These are phyloP conservation scores for Brachypodius melanocephalos DNA, from an alignment of 2,113 vertebrate species.

Conservation along the genomic window DNA sequence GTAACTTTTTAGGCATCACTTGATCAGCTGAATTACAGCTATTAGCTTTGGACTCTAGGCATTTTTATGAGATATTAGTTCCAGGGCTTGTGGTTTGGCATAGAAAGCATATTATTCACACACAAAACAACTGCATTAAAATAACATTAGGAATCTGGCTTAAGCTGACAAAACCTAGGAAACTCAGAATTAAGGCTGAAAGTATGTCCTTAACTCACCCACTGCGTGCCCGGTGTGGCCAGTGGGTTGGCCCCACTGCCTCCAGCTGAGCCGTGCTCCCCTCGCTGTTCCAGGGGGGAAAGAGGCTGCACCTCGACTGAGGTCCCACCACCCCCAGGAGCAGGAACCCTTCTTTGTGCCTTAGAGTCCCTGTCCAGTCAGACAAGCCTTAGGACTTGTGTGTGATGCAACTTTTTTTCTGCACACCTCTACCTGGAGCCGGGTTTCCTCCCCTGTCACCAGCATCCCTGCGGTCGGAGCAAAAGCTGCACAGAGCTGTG, in stretches of 20 bases:
- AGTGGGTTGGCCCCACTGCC: not conserved
- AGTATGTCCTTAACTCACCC: conserved; percentile 75
- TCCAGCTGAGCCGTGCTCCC: not conserved
- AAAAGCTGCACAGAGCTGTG: not conserved
- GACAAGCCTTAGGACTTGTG: fast-evolving
- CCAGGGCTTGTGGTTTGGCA: conserved; percentile 80
- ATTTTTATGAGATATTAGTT: conserved; percentile 79
- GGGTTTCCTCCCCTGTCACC: not conserved
- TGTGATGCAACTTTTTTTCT: not conserved
- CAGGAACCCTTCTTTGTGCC: not conserved
- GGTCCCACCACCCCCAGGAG: fast-evolving
- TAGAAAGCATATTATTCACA: conserved; percentile 72
- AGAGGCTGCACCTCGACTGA: fast-evolving
- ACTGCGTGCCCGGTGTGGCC: not conserved
- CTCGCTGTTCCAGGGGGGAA: not conserved
- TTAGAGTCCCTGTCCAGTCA: not conserved
- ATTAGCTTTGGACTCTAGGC: conserved; percentile 75
- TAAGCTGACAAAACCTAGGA: conserved; percentile 70
- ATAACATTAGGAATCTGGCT: conserved; percentile 77
- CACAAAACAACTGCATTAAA: conserved; percentile 79
- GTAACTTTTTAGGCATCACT: conserved; percentile 56
- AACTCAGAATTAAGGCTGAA: conserved; percentile 63
- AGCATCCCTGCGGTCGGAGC: not conserved
- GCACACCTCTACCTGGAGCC: fast-evolving
- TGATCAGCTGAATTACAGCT: conserved; percentile 65